Evolutionary conservation across 2,113 vertebrate species (phyloP), one percentile per base, ranked within the genome.

Genomic region (Cyanocitta stelleri): DNA sequence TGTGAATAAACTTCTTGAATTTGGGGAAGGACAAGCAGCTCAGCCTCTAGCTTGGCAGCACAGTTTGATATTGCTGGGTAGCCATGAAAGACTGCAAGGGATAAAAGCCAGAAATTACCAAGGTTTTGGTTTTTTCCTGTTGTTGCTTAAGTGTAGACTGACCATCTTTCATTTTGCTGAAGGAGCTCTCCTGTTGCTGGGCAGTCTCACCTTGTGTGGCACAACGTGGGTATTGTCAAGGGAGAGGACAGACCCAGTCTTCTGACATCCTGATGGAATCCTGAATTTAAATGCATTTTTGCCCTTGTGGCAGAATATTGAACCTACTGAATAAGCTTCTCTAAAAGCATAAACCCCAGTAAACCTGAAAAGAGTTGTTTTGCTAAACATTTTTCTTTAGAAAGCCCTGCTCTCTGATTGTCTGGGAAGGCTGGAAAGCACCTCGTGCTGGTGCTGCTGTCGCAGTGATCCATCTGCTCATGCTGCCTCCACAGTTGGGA

Each of bases 341-440:
- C 29, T 77, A 41, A 49, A 87, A 78, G 44, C 24, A 37, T 75
- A 81, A 84, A 59, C 14, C 30, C 23, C 18, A 49, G 0, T 78
- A 75, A 81, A 72, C 48, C 18, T 90, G 72, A 19, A 58, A 92
- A 39, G 33, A 43, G 11, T 63, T 58, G 27, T 27, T 54, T 87
- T 90, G 46, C 33, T 63, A 51, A 85, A 61, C 21, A 55, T 39
- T 77, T 79, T 74, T 30, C 52, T 93, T 90, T 93, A 24, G 61
- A 86, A 89, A 75, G 2, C 46, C 44, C 52, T 72, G 67, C 88
- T 69, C 35, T 88, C 10, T 77, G 43, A 39, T 64, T 76, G 6
- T 21, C 32, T 1, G 3, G 16, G 55, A 18, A 29, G 29, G 39
- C 67, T 92, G 72, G 56, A 77, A 87, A 74, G 51, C 48, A 49